Evolutionary conservation across 2,797 vertebrate genomes (phyloP).

Genomic region (Scyliorhinus canicula): DNA sequence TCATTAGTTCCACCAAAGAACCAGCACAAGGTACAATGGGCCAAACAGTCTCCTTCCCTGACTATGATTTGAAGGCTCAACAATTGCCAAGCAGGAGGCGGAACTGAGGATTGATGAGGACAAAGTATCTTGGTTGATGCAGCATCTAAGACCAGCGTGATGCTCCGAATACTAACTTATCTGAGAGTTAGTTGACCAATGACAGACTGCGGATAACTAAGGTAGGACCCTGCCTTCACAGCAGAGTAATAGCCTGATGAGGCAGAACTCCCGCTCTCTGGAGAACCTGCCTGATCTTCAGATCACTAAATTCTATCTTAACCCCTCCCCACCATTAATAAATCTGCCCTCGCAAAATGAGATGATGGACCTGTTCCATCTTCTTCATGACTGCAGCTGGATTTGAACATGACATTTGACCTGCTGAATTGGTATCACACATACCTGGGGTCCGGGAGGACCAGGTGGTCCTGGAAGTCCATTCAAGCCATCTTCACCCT

Average conservation of each 20-base stretch:
- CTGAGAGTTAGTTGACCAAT: not conserved
- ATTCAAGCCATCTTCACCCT: slow-evolving; percentile 80
- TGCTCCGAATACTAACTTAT: not conserved
- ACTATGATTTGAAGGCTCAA: not conserved
- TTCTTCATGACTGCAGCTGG: no score
- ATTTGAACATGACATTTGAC: not conserved
- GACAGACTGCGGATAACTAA: not conserved
- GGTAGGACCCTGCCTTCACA: not conserved
- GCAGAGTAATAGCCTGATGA: not conserved
- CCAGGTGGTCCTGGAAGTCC: slow-evolving; percentile 81
- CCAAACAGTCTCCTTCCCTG: not conserved
- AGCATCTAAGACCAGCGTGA: not conserved
- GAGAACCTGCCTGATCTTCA: not conserved
- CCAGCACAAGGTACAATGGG: not conserved
- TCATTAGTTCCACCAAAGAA: not conserved
- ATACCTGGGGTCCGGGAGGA: slow-evolving; percentile 81
- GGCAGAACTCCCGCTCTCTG: not conserved
- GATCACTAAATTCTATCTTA: not conserved
- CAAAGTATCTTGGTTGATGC: not conserved
- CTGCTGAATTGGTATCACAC: slow-evolving; percentile 47
- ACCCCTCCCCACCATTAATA: not conserved
- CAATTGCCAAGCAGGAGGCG: not conserved
- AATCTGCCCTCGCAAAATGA: not conserved
- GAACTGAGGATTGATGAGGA: not conserved
- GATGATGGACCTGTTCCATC: not conserved